A percentile compares a stretch with the other conserved stretches of the same genome.
Conservation (phyloP, 2,797 vertebrate species). For the Pseudopleuronectes americanus region DNA sequence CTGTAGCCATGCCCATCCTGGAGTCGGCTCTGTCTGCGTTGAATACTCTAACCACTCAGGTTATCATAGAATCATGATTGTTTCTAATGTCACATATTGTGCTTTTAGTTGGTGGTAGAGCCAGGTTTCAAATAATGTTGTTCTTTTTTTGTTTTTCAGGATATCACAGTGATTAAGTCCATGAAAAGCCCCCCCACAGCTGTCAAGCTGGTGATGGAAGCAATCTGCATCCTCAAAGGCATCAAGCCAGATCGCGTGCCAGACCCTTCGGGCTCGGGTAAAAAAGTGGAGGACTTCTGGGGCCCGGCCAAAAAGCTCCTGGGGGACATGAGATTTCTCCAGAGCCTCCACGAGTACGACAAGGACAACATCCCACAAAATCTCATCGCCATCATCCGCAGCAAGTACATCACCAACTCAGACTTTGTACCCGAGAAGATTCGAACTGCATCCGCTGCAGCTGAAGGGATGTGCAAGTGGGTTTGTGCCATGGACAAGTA, state of each 20-base stretch:
- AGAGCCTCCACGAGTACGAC: conserved; percentile 92
- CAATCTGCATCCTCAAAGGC: conserved; percentile 94
- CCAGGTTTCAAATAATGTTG: background rate
- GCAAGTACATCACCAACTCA: conserved; percentile 91
- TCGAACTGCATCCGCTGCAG: conserved; percentile 90
- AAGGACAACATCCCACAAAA: conserved; percentile 90
- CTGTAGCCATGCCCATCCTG: conserved; percentile 87
- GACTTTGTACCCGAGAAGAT: conserved; percentile 95
- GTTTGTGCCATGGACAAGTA: conserved; percentile 93
- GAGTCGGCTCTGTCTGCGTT: conserved; percentile 89
- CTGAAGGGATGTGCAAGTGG: conserved; percentile 94
- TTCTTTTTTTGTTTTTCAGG: conserved; percentile 75
- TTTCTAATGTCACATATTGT: background rate
- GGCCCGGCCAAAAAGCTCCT: conserved; percentile 92
- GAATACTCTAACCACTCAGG: conserved; percentile 90
- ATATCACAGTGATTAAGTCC: conserved; percentile 93
- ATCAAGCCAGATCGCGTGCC: conserved; percentile 91
- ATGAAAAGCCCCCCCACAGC: conserved; percentile 94
- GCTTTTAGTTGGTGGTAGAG: background rate
- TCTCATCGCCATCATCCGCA: conserved; percentile 88
- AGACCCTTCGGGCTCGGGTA: conserved; percentile 88
- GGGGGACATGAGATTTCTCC: conserved; percentile 91
- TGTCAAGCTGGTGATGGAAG: conserved; percentile 94
- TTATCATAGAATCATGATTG: conserved; percentile 50
- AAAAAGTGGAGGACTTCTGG: conserved; percentile 94